These are phyloP conservation scores for Meda fulgida DNA, from an alignment of 2,797 vertebrate species.

Conservation along the genomic window DNA sequence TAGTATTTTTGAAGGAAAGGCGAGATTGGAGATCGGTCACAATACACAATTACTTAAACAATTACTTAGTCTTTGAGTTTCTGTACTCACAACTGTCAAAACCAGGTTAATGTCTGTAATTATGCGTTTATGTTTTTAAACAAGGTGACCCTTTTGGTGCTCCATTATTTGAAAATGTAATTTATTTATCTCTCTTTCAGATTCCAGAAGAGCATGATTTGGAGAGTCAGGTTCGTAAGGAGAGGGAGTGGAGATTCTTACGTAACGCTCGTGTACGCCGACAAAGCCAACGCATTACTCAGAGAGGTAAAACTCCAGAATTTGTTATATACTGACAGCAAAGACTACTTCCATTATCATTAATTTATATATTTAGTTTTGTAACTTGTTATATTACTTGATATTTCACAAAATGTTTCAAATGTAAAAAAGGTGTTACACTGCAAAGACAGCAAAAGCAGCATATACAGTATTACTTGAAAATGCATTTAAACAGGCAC, in stretches of 20 bases:
- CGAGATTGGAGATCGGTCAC: not conserved
- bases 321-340: too few species aligned
- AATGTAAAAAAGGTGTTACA: not conserved
- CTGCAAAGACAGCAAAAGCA: not conserved
- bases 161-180: not conserved
- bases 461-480: not conserved
- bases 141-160: not conserved
- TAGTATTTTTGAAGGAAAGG: not conserved
- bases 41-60: too few species aligned
- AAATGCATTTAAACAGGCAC: not conserved
- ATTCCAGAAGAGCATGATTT: conserved; percentile 95
- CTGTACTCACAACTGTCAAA: not conserved
- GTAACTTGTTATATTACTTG: not conserved
- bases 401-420: not conserved
- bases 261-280: conserved; percentile 87
- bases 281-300: conserved; percentile 88
- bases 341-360: not conserved
- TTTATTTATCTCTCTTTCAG: conserved; percentile 66
- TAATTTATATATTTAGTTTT: not conserved
- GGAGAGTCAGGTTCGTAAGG: conserved; percentile 95
- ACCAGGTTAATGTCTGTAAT: not conserved
- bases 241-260: conserved; percentile 95
- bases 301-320: conserved; percentile 79
- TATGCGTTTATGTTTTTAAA: not conserved
- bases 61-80: too few species aligned